Evolutionary conservation across 2,888 invertebrate genomes (phyloP).

Genomic region (Calliphora vomitoria): DNA sequence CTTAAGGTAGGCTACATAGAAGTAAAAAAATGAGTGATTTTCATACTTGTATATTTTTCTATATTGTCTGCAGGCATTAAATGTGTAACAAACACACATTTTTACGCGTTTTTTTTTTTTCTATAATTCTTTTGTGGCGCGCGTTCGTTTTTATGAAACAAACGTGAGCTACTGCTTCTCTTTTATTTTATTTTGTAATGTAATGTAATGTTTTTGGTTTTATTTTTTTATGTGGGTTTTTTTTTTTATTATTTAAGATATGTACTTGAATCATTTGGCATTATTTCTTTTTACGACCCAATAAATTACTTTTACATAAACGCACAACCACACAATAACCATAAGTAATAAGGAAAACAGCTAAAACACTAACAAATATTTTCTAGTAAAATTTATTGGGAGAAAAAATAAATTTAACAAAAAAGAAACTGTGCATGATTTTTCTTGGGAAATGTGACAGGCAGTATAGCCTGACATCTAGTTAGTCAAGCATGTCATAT

Average conservation of each 20-base stretch:
- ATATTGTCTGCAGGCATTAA: constrained; percentile 61
- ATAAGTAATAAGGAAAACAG: constrained; percentile 3
- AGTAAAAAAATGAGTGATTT: constrained; percentile 63
- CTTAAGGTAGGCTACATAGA: constrained; percentile 65
- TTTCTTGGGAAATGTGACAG: constrained; percentile 41
- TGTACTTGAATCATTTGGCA: constrained; percentile 64
- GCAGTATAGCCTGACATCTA: not conserved
- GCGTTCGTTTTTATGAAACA: not conserved
- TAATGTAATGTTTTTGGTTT: constrained; percentile 41
- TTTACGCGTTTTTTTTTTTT: constrained; percentile 32
- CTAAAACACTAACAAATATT: constrained; percentile 27
- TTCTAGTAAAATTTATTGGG: not conserved
- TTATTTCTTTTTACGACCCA: constrained; percentile 65
- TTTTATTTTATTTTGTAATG: not conserved
- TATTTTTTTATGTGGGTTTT: constrained; percentile 46
- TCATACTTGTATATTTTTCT: not conserved
- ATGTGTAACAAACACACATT: constrained; percentile 42
- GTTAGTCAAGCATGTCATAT: constrained; percentile 40
- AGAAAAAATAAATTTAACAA: not conserved
- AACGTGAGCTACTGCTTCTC: constrained; percentile 11
- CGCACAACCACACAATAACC: constrained; percentile 47
- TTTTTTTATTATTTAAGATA: constrained; percentile 29
- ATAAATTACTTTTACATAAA: constrained; percentile 67
- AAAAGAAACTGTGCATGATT: constrained; percentile 33
- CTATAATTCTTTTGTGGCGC: constrained; percentile 2